Percentiles rank a stretch among this genome's conserved stretches.
These are phyloP conservation scores for Saccostrea echinata DNA, from an alignment of 1,140 invertebrate species.

Conservation along the genomic window DNA sequence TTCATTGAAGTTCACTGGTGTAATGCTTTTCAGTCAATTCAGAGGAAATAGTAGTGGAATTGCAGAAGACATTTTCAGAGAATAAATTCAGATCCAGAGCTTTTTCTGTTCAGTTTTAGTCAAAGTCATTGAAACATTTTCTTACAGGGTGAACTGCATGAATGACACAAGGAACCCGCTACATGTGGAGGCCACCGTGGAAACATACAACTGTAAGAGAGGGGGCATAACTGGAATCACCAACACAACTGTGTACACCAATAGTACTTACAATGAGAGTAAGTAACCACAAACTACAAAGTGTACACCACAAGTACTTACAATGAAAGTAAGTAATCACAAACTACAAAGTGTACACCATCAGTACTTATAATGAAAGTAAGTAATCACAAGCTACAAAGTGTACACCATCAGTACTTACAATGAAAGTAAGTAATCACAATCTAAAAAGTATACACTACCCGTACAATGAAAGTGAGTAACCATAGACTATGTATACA, in stretches of 20 bases:
- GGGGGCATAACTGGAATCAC: slow-evolving; percentile 57
- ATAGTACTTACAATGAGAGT: slow-evolving; percentile 77
- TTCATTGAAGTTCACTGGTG: too few species aligned
- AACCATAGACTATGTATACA: too few species aligned
- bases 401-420: background rate
- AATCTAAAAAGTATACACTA: too few species aligned
- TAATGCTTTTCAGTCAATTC: too few species aligned
- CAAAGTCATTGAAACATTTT: background rate
- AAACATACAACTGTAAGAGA: slow-evolving; percentile 71
- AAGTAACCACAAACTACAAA: slow-evolving; percentile 41
- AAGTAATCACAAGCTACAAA: background rate
- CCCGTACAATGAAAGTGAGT: too few species aligned
- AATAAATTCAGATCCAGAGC: too few species aligned
- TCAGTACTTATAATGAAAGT: background rate
- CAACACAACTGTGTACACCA: slow-evolving; percentile 69
- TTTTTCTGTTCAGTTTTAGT: too few species aligned
- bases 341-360: background rate
- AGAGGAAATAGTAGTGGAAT: too few species aligned
- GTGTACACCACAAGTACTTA: background rate
- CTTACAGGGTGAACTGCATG: slow-evolving; percentile 70
- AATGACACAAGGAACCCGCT: slow-evolving; percentile 72
- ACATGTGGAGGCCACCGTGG: slow-evolving; percentile 68
- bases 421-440: background rate
- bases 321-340: background rate
- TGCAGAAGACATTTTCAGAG: too few species aligned